Evolutionary conservation across 2,888 invertebrate genomes (phyloP).

Genomic region (Leptopilina myrica): DNA sequence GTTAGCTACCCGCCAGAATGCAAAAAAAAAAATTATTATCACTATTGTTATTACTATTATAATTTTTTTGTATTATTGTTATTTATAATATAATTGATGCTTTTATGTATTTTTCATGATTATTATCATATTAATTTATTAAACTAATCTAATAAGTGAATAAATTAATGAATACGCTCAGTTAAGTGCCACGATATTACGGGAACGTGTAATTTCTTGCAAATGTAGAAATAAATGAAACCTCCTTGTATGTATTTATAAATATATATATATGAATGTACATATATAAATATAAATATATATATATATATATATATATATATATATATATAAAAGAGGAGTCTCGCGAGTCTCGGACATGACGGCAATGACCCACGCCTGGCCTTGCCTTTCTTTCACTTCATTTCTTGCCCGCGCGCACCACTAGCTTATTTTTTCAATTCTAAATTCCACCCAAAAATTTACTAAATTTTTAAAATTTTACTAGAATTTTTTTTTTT

Average conservation of each 20-base stretch:
- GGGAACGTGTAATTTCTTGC: not conserved
- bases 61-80: not conserved
- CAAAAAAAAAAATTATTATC: too few relatives aligned
- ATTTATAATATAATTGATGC: conserved; percentile 46
- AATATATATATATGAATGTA: conserved; percentile 43
- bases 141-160: too few relatives aligned
- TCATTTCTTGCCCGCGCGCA: conserved; percentile 62
- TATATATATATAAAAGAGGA: conserved; percentile 44
- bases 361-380: conserved; percentile 70
- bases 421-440: conserved; percentile 62
- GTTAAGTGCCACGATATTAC: too few relatives aligned
- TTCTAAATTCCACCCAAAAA: conserved; percentile 37
- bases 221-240: too few relatives aligned
- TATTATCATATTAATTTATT: too few relatives aligned
- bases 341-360: conserved; percentile 57
- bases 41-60: too few relatives aligned
- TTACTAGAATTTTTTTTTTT: not conserved
- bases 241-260: not conserved
- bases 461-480: not conserved
- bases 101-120: conserved; percentile 33
- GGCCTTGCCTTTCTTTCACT: conserved; percentile 72
- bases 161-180: too few relatives aligned
- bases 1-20: too few relatives aligned
- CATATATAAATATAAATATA: conserved; percentile 40
- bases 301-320: too few relatives aligned